Conservation (phyloP, 2,113 vertebrate species). For the Stigmatopora argus region DNA sequence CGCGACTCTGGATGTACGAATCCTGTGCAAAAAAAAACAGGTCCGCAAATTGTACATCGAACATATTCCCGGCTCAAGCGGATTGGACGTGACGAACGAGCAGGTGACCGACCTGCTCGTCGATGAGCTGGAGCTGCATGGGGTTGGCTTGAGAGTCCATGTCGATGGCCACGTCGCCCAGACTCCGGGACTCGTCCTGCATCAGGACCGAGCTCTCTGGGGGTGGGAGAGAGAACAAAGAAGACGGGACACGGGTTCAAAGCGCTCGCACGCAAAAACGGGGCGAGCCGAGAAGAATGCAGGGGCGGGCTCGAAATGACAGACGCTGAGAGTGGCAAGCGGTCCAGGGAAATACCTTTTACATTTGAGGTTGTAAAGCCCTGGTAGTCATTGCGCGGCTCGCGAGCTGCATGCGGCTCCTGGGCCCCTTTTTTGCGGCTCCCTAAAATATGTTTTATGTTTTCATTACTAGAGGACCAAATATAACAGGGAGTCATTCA, state of each 20-base stretch:
- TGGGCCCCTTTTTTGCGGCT: conserved; percentile 73
- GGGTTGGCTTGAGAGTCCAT: conserved; percentile 81
- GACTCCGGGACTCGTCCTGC: conserved; percentile 78
- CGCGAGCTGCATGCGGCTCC: conserved; percentile 69
- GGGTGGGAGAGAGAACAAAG: conserved; percentile 21
- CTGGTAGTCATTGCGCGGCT: conserved; percentile 66
- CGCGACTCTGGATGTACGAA: conserved; percentile 87
- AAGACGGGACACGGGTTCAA: conserved; percentile 14
- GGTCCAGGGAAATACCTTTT: conserved; percentile 67
- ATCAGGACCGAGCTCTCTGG: conserved; percentile 79
- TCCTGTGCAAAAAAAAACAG: conserved; percentile 62
- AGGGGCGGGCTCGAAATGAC: conserved; percentile 51
- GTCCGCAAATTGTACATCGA: not conserved
- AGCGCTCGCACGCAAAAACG: conserved; percentile 12
- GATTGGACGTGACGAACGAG: not conserved
- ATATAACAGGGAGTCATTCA: conserved; percentile 61
- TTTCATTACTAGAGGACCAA: conserved; percentile 64
- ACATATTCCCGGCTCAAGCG: not conserved
- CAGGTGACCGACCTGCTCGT: conserved; percentile 77
- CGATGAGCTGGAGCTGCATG: conserved; percentile 84
- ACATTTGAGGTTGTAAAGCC: conserved; percentile 67
- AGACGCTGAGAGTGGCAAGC: conserved; percentile 55
- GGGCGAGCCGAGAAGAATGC: conserved; percentile 41
- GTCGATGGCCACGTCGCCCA: conserved; percentile 80
- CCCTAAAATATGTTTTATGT: conserved; percentile 71